Base-by-base conservation (phyloP, 2,113 vertebrate genomes). In the Naja naja region DNA sequence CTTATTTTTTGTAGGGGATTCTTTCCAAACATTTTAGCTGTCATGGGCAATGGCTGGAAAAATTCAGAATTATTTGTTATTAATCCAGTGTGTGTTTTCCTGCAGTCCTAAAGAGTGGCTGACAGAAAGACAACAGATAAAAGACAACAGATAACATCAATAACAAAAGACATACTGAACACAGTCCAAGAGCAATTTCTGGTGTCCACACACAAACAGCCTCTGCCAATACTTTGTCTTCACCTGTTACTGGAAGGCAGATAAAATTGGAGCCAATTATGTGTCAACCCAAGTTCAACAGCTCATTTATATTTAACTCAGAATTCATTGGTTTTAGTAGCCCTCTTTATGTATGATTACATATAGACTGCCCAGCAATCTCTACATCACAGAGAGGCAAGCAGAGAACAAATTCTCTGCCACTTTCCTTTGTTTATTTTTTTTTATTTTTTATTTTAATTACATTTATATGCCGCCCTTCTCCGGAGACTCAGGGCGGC, bases 1-100 rank as follows among this genome's bases (percentile, higher is more conserved):
- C 87, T 88, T 95, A 12, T 30, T 30, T 60, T 90, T 64, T 93
- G 30, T 52, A 91, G n/a, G 55, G 22, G 20, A 14, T 0, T 87
- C 91, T 0, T 0, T 39, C 52, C 87, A 92, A 47, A 52, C 0
- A 52, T 30, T 49, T 87, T 53, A 27, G 25, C 49, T 87, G 86
- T 49, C 23, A 16, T 87, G 23, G 23, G 45, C 43, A 87, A 30
- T 53, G 86, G 34, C 49, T 52, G 86, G 86, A 30, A 87, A 49
- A 27, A 27, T n/a, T 18, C 16, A 87, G 45, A 47, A 87, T 87
- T 87, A 81, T 81, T 81, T 81, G 74, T 43, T 43, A 43, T 81
- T 81, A 43, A 81, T 81, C 74, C 34, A 81, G 43, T 43, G 74
- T 39, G 34, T 43, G 43, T 81, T 9, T 81, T 81, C 74, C 3